phyloP scores from a whole-genome alignment of 2,113 vertebrate genomes.

The Strix uralensis region DNA sequence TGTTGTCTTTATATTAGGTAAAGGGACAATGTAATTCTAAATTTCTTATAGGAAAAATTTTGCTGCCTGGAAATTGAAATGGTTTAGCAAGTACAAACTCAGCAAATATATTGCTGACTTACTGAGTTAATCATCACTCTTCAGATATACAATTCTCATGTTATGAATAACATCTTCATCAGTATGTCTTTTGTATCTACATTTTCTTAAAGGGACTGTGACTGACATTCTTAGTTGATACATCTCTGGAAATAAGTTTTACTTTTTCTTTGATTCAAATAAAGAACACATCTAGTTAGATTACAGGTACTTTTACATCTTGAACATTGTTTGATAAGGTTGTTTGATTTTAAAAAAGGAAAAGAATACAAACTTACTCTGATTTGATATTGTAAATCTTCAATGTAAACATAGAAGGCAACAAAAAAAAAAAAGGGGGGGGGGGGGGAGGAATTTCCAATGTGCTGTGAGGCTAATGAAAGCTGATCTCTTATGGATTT shows the following conservation, averaged over 20 bases:
- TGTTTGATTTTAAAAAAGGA: not conserved
- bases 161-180: not conserved
- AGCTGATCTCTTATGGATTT: not conserved
- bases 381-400: not conserved
- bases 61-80: not conserved
- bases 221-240: not conserved
- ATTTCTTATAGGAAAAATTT: not conserved
- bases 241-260: not conserved
- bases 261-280: not conserved
- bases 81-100: not conserved
- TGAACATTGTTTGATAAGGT: not conserved
- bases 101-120: not conserved
- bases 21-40: not conserved
- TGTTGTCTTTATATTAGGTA: not conserved
- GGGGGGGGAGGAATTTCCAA: not conserved
- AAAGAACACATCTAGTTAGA: not conserved
- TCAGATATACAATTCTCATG: fast-evolving
- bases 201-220: not conserved
- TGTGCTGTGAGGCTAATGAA: not conserved
- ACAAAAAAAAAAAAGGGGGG: not conserved
- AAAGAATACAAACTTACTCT: not conserved
- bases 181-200: not conserved
- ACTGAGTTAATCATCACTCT: not conserved
- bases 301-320: not conserved
- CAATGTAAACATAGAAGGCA: not conserved